These are phyloP conservation scores for Pelecanus crispus DNA, from an alignment of 2,113 vertebrate genomes.

Conservation along the genomic window DNA sequence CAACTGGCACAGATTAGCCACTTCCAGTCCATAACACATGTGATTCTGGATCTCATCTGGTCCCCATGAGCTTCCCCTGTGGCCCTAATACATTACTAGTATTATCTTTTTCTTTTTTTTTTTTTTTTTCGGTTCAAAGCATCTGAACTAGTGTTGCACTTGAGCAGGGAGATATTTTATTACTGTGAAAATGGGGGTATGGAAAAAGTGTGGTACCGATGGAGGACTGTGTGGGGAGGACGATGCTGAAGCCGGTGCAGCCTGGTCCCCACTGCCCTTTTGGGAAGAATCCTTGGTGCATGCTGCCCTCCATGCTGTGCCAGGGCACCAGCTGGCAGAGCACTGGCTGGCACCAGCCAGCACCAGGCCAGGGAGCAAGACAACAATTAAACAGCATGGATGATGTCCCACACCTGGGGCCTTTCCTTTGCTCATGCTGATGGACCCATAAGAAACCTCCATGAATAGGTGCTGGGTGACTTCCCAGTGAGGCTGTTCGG, in stretches of 20 bases:
- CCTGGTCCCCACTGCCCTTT: neutral
- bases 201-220: neutral
- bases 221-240: neutral
- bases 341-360: neutral
- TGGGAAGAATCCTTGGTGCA: neutral
- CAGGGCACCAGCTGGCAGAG: neutral
- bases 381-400: neutral
- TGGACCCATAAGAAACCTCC: neutral
- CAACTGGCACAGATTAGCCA: neutral
- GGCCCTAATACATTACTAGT: neutral
- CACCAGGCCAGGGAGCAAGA: neutral
- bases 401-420: neutral
- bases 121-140: neutral
- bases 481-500: neutral
- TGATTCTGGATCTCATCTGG: neutral
- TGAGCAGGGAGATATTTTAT: neutral
- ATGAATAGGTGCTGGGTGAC: neutral
- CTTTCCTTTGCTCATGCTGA: neutral
- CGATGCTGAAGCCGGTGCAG: neutral
- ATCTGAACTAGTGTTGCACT: neutral
- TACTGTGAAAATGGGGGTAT: neutral
- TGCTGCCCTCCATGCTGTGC: neutral
- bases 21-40: neutral
- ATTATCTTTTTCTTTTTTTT: neutral
- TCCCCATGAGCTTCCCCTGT: neutral